These are phyloP conservation scores for Acrossocheilus wenchowensis DNA, from an alignment of 2,797 vertebrate genomes.

Conservation along the genomic window DNA sequence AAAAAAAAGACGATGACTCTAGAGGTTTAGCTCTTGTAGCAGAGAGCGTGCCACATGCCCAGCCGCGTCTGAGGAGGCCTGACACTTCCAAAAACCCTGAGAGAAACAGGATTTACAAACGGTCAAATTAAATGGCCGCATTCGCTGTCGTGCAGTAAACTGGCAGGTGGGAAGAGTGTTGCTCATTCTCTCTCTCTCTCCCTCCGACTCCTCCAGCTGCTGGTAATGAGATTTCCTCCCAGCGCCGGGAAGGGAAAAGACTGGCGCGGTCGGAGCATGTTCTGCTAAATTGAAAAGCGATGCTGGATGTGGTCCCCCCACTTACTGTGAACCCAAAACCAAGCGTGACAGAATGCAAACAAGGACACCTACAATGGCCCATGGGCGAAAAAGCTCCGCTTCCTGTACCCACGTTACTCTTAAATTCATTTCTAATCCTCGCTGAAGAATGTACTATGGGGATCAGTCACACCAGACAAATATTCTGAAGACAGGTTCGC, in stretches of 20 bases:
- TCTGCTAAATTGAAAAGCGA: constrained; percentile 66
- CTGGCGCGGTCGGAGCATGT: constrained; percentile 55
- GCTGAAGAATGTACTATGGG: background rate
- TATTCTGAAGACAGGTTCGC: too few species aligned
- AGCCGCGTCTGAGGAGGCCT: background rate
- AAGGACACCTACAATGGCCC: constrained; percentile 50
- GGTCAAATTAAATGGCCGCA: constrained; percentile 65
- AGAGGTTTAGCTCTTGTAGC: constrained; percentile 9
- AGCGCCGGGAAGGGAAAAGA: constrained; percentile 39
- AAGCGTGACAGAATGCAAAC: constrained; percentile 59
- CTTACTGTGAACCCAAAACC: constrained; percentile 54
- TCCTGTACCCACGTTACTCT: constrained; percentile 8
- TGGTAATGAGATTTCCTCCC: constrained; percentile 63
- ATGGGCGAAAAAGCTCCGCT: constrained; percentile 41
- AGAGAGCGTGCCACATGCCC: background rate
- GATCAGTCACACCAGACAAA: background rate
- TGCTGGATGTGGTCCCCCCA: constrained; percentile 56
- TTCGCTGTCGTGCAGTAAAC: constrained; percentile 58
- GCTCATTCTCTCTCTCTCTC: constrained; percentile 53
- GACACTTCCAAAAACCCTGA: constrained; percentile 50
- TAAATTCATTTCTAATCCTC: constrained; percentile 19
- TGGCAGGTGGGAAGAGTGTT: constrained; percentile 58
- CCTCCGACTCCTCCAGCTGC: constrained; percentile 57
- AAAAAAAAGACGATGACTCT: background rate
- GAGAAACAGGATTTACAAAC: constrained; percentile 59